phyloP scores from a whole-genome alignment of 2,888 invertebrate genomes.

The Eurois occulta region DNA sequence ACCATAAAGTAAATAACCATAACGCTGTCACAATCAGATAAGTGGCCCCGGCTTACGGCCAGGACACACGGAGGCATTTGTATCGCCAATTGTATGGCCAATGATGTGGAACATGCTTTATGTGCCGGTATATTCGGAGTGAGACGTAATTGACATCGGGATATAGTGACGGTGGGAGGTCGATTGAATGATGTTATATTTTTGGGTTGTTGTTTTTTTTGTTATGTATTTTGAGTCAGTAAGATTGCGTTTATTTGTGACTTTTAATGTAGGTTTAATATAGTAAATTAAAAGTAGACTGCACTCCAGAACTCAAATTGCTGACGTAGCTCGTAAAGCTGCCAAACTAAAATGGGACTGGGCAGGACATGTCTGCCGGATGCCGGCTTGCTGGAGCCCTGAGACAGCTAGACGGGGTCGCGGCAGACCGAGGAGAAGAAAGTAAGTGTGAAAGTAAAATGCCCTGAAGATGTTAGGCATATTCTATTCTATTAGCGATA shows the following conservation, averaged over 20 bases:
- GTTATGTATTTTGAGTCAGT: not conserved
- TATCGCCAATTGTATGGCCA: constrained; percentile 60
- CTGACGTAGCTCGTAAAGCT: too few relatives aligned
- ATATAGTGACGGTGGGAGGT: constrained; percentile 1
- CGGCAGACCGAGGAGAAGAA: too few relatives aligned
- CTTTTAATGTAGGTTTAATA: not conserved
- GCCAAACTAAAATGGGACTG: too few relatives aligned
- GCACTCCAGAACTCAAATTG: too few relatives aligned
- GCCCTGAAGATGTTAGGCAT: too few relatives aligned
- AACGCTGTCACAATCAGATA: constrained; percentile 82
- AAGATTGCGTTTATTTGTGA: not conserved
- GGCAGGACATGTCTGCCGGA: too few relatives aligned
- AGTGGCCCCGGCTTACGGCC: constrained; percentile 70
- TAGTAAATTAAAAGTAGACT: not conserved
- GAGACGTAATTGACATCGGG: constrained; percentile 56
- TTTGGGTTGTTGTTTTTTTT: not conserved
- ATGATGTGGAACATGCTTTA: constrained; percentile 62
- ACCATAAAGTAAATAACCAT: constrained; percentile 82
- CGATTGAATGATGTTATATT: constrained; percentile 5
- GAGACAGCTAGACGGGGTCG: too few relatives aligned
- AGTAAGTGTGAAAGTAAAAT: too few relatives aligned
- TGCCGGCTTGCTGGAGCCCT: too few relatives aligned
- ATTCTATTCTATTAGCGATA: too few relatives aligned
- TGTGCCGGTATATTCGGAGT: constrained; percentile 42
- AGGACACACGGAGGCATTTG: constrained; percentile 54